These are phyloP conservation scores for Catagonus wagneri DNA, from an alignment of 2,113 vertebrate species.

Conservation along the genomic window DNA sequence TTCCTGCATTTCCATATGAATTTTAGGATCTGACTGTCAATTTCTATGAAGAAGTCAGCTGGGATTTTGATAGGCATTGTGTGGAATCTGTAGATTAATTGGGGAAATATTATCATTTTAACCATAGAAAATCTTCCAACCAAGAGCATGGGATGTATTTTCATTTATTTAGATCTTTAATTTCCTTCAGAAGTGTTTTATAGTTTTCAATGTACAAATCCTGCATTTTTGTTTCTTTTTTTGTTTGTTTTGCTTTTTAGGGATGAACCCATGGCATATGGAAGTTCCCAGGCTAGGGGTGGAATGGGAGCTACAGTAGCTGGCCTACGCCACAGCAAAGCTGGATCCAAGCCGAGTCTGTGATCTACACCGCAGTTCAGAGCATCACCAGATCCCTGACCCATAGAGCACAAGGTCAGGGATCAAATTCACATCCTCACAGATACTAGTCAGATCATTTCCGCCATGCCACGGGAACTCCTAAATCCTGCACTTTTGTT, in stretches of 20 bases:
- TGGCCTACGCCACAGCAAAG: too few relatives aligned
- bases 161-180: neutral
- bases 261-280: too few relatives aligned
- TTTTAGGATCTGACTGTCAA: neutral
- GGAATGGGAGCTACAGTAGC: too few relatives aligned
- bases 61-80: neutral
- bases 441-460: too few relatives aligned
- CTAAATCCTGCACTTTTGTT: neutral
- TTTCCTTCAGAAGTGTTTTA: neutral
- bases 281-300: too few relatives aligned
- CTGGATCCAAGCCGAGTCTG: too few relatives aligned
- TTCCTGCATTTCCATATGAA: neutral
- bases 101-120: neutral
- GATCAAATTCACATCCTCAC: too few relatives aligned
- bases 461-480: too few relatives aligned
- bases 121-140: neutral
- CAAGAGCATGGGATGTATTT: neutral
- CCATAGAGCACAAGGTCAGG: too few relatives aligned
- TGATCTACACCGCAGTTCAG: too few relatives aligned
- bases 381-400: too few relatives aligned
- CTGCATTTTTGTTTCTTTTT: neutral
- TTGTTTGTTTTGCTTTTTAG: too few relatives aligned
- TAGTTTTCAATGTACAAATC: neutral
- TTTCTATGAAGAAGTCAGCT: neutral
- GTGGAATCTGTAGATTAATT: slow-evolving; percentile 9